Evolutionary conservation across 2,888 invertebrate genomes (phyloP).

Genomic region (Eilema griseolum): DNA sequence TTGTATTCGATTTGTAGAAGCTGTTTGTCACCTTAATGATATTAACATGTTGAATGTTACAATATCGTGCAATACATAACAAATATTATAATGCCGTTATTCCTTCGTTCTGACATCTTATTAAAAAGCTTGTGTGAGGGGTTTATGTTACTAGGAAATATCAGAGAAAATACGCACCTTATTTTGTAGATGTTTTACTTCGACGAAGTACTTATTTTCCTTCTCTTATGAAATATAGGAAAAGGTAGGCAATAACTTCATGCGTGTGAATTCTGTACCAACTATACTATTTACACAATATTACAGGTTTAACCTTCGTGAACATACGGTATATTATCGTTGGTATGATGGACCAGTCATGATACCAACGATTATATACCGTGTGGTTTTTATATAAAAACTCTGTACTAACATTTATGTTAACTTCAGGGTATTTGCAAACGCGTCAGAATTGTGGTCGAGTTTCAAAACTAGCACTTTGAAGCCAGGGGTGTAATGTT

Average conservation of each 20-base stretch:
- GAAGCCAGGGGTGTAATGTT: background rate
- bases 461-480: background rate
- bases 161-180: background rate
- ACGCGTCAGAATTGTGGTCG: background rate
- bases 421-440: background rate
- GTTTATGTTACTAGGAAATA: background rate
- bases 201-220: background rate
- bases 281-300: conserved; percentile 2
- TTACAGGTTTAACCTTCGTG: background rate
- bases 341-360: no score
- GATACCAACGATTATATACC: background rate
- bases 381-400: background rate
- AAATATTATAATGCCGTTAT: background rate
- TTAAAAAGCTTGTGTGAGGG: conserved; percentile 15
- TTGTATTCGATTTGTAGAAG: background rate
- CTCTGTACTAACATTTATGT: background rate
- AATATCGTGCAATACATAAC: background rate
- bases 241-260: conserved; percentile 1
- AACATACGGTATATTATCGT: no score
- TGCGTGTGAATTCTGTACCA: background rate
- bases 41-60: background rate
- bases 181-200: background rate
- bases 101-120: conserved; percentile 14
- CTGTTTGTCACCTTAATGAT: background rate
- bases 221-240: background rate